Conservation (phyloP, 2,888 invertebrate genomes). For the Sinhomidia bicolor region DNA sequence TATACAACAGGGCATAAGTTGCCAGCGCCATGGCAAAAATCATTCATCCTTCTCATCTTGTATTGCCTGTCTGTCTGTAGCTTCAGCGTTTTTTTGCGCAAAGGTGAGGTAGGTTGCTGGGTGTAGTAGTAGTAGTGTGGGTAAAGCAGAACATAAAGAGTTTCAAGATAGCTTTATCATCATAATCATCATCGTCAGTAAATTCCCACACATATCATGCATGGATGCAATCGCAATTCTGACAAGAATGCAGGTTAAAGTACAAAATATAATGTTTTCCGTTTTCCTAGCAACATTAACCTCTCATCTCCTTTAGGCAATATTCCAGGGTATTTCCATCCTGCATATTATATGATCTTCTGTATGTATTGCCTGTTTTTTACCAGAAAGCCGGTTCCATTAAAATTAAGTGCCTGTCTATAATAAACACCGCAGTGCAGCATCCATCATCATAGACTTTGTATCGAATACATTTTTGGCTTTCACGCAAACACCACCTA, state of each 20-base stretch:
- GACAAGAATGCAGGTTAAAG: constrained; percentile 11
- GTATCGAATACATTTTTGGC: no score
- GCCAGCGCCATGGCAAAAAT: no score
- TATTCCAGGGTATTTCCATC: constrained; percentile 22
- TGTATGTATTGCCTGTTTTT: not conserved
- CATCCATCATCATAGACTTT: no score
- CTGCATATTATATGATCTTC: not conserved
- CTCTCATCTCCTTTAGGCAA: not conserved
- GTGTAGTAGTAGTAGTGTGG: not conserved
- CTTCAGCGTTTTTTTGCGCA: not conserved
- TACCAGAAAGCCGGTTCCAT: not conserved
- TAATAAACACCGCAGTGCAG: no score
- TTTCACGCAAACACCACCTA: not conserved
- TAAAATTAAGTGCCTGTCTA: not conserved
- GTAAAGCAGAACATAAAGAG: not conserved
- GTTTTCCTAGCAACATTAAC: not conserved
- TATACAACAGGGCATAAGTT: no score
- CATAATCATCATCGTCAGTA: not conserved
- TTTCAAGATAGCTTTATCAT: not conserved
- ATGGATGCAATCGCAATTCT: constrained; percentile 10
- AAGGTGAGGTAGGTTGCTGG: not conserved
- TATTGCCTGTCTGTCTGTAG: not conserved
- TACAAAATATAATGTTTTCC: not conserved
- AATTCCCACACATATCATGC: constrained; percentile 39
- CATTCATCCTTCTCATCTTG: not conserved